Evolutionary conservation across 2,888 invertebrate genomes (phyloP).

Genomic region (Cerceris ruficornis): DNA sequence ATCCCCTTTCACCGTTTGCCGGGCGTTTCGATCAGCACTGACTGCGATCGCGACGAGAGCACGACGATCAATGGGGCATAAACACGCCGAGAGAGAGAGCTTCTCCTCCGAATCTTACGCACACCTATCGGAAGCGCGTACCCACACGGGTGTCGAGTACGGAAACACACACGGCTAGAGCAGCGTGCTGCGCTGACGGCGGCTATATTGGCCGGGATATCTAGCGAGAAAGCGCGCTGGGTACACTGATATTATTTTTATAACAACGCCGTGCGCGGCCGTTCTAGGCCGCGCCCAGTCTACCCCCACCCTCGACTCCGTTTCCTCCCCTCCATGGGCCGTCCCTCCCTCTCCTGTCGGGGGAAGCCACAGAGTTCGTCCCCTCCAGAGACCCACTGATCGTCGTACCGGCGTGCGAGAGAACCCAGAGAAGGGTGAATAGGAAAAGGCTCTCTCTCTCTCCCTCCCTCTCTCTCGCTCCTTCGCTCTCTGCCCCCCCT

Average conservation of each 20-base stretch:
- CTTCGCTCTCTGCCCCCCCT: no score
- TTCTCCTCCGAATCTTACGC: constrained; percentile 23
- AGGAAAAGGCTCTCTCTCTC: constrained; percentile 57
- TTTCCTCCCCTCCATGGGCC: constrained; percentile 67
- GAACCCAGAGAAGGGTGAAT: constrained; percentile 33
- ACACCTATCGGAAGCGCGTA: constrained; percentile 29
- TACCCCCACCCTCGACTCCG: constrained; percentile 70
- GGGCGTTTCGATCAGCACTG: constrained; percentile 51
- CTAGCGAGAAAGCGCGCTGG: constrained; percentile 74
- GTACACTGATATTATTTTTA: constrained; percentile 78
- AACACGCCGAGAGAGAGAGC: constrained; percentile 33
- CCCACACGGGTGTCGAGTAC: constrained; percentile 21
- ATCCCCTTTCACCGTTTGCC: constrained; percentile 34
- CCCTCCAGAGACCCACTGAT: constrained; percentile 44
- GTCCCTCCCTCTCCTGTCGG: constrained; percentile 47
- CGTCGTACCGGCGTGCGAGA: constrained; percentile 38
- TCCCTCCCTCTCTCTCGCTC: not conserved
- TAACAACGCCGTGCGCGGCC: constrained; percentile 81
- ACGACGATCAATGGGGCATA: constrained; percentile 59
- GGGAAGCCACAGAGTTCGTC: constrained; percentile 46
- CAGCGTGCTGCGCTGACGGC: constrained; percentile 57
- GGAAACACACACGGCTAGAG: constrained; percentile 39
- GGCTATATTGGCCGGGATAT: constrained; percentile 69
- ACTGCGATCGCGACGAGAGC: constrained; percentile 51
- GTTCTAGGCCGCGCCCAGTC: constrained; percentile 82